These are phyloP conservation scores for Torymus tubicola DNA, from an alignment of 2,888 invertebrate genomes.

Conservation along the genomic window DNA sequence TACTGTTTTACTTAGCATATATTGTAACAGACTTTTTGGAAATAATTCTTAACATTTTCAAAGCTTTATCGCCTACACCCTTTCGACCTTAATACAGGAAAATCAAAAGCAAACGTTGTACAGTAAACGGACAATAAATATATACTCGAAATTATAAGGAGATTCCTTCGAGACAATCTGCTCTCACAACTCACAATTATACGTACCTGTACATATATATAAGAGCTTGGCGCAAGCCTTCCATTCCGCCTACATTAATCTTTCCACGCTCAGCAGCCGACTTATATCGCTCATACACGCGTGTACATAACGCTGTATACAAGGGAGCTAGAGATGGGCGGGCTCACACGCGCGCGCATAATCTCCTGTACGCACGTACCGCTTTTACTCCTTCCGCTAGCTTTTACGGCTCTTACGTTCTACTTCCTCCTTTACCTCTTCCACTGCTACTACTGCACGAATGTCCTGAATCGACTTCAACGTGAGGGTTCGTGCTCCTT, in stretches of 20 bases:
- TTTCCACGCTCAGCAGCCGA: conserved; percentile 10
- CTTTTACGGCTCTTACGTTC: conserved; percentile 25
- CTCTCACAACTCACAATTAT: background rate
- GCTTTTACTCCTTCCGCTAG: conserved; percentile 37
- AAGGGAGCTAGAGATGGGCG: conserved; percentile 1
- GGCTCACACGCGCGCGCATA: background rate
- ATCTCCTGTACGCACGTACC: conserved; percentile 33
- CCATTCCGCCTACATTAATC: conserved; percentile 27
- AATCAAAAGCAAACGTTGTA: no score
- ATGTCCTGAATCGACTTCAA: conserved; percentile 8
- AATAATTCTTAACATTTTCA: no score
- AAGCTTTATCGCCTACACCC: no score
- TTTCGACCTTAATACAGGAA: no score
- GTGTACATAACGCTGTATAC: conserved; percentile 14
- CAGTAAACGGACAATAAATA: background rate
- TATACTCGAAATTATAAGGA: conserved; percentile 37
- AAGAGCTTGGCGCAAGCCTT: background rate
- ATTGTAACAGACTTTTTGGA: no score
- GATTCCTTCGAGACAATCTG: conserved; percentile 4
- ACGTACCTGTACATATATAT: conserved; percentile 33
- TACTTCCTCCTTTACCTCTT: conserved; percentile 9
- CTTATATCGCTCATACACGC: background rate
- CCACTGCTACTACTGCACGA: background rate
- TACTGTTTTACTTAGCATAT: no score
- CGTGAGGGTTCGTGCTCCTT: background rate